Evolutionary conservation across 1,140 invertebrate genomes (phyloP), one percentile per base, ranked within the genome.

Genomic region (Pantala flavescens): DNA sequence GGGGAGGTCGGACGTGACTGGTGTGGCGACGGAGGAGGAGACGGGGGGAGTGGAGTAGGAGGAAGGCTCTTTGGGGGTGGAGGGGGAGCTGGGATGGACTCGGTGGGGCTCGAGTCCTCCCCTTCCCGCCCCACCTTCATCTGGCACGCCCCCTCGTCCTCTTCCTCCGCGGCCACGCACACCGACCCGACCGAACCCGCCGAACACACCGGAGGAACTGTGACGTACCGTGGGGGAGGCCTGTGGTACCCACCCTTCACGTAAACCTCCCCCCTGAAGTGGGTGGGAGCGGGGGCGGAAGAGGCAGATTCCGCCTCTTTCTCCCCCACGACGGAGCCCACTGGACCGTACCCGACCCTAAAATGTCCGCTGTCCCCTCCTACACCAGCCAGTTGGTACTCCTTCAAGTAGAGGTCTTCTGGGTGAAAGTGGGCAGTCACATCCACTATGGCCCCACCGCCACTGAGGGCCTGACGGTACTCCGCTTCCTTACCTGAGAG

Each of bases 21-120:
- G 19, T 81, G 78, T 0, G 77, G 74, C 0, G 55, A 55, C 23
- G 55, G 23, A 19, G 63, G 23, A 14, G 63, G 24, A n/a, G 49
- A 21, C 28, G 75, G n/a, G 71, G 72, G 28, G 70, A 72, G n/a
- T 71, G 79, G 75, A 73, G 79, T 82, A 0, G 86, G 83, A 0
- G 87, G 84, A 5, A 83, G 84, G 3, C 82, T 85, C 75, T 87
- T 87, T 0, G 87, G 87, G 0, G 90, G 89, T 10, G 90, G 90
- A n/a, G 89, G 89, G 14, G 75, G 76, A 16, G 75, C 75, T 19
- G 77, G 77, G 19, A 78, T 78, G 43, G 84, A 83, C 76, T 85
- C 83, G 23, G 83, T 81, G 12, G 83, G 83, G 10, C 78, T 78
- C 28, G 84, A 84, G 9, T 85, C 85, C 71, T 78, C 77, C 71